Evolutionary conservation across 2,888 invertebrate genomes (phyloP).

Genomic region (Teinopalpus imperialis): DNA sequence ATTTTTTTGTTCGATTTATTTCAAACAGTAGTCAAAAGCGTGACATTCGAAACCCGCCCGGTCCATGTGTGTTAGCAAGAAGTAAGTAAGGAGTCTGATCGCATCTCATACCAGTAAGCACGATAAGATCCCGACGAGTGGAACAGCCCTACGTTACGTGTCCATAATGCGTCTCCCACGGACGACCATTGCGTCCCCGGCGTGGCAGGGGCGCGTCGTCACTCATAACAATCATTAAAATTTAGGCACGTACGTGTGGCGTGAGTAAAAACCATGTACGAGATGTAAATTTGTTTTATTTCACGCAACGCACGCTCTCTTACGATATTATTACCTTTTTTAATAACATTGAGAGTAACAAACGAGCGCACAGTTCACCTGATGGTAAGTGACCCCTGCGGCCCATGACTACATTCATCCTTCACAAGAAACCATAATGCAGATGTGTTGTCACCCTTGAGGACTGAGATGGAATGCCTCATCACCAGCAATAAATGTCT

Average conservation of each 20-base stretch:
- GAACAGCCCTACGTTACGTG: conserved; percentile 50
- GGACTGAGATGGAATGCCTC: too few relatives aligned
- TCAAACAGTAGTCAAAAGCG: conserved; percentile 4
- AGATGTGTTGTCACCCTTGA: too few relatives aligned
- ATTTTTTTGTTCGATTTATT: too few relatives aligned
- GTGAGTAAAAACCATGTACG: conserved; percentile 38
- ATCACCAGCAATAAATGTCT: too few relatives aligned
- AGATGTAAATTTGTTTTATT: conserved; percentile 58
- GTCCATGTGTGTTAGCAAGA: conserved; percentile 31
- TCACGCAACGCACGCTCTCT: conserved; percentile 50
- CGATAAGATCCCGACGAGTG: conserved; percentile 37
- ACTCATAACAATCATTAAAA: conserved; percentile 63
- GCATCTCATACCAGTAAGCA: conserved; percentile 41
- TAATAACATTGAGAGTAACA: too few relatives aligned
- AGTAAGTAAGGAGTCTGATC: conserved; percentile 39
- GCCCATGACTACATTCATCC: too few relatives aligned
- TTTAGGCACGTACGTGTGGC: conserved; percentile 45
- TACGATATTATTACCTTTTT: too few relatives aligned
- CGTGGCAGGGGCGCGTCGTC: conserved; percentile 54
- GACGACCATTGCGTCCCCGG: conserved; percentile 41
- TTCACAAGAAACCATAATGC: too few relatives aligned
- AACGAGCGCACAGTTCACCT: too few relatives aligned
- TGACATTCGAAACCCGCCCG: conserved; percentile 15
- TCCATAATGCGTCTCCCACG: conserved; percentile 50
- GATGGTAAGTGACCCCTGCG: too few relatives aligned